Evolutionary conservation across 1,140 invertebrate species (phyloP).

Genomic region (Saccostrea echinata): DNA sequence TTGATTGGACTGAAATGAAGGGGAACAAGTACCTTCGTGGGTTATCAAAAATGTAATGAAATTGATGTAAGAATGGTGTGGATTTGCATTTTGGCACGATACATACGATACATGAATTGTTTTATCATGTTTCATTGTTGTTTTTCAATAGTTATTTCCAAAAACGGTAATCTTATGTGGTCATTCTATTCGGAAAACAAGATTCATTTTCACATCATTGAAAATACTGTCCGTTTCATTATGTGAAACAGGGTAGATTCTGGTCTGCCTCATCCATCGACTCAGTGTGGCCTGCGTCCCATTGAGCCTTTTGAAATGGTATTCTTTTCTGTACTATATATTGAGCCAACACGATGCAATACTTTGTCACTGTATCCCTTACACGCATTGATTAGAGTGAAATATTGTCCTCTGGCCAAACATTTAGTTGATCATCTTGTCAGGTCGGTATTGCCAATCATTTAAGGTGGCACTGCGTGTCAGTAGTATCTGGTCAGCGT

Average conservation of each 20-base stretch:
- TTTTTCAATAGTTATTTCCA: too few species aligned
- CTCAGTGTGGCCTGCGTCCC: too few species aligned
- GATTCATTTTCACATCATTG: too few species aligned
- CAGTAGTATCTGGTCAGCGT: background rate
- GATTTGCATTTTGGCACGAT: background rate
- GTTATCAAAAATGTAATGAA: slow-evolving; percentile 17
- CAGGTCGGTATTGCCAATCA: background rate
- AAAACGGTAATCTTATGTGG: too few species aligned
- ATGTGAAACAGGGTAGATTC: too few species aligned
- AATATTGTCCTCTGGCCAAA: background rate
- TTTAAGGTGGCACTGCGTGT: background rate
- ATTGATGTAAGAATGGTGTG: background rate
- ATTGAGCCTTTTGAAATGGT: too few species aligned
- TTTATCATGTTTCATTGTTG: too few species aligned
- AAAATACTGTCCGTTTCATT: too few species aligned
- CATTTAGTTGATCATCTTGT: background rate
- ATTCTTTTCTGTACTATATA: too few species aligned
- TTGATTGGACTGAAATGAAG: background rate
- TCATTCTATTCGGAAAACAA: too few species aligned
- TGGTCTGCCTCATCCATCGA: too few species aligned
- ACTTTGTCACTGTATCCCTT: background rate
- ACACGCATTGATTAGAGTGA: background rate
- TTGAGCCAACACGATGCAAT: background rate
- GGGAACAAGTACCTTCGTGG: background rate
- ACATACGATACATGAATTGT: background rate